Percentiles rank a stretch among this genome's conserved stretches.
Conservation (phyloP, 53 echinoderm and acorn worm genomes). For the Zoroaster sp. region DNA sequence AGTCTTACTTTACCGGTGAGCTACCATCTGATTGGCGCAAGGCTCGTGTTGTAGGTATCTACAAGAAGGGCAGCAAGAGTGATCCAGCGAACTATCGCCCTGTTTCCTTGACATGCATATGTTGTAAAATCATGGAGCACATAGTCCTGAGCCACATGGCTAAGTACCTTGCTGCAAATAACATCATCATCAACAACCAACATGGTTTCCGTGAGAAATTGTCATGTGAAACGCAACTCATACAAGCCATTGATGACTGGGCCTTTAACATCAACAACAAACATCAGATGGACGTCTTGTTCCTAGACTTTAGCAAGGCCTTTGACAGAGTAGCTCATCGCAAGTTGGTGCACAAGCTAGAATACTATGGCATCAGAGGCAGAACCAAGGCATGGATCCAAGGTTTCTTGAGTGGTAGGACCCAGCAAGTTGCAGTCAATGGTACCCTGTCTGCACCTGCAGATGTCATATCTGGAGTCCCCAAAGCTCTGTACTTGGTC, state of each 20-base stretch:
- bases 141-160: constrained; percentile 45
- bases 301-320: constrained; percentile 36
- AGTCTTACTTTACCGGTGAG: constrained; percentile 15
- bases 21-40: constrained; percentile 48
- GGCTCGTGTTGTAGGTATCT: constrained; percentile 3
- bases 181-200: constrained; percentile 36
- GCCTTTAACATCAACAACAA: constrained; percentile 18
- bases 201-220: constrained; percentile 35
- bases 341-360: neutral
- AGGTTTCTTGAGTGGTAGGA: neutral
- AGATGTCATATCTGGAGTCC: constrained; percentile 45
- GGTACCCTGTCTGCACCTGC: neutral
- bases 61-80: constrained; percentile 28
- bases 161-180: constrained; percentile 2
- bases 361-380: constrained; percentile 13
- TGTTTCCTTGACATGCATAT: constrained; percentile 34
- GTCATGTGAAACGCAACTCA: constrained; percentile 50
- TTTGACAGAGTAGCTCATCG: constrained; percentile 56
- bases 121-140: constrained; percentile 44
- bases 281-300: constrained; percentile 13
- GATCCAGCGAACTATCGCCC: constrained; percentile 34
- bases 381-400: constrained; percentile 2
- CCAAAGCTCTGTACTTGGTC: constrained; percentile 43
- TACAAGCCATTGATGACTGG: constrained; percentile 33
- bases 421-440: neutral